Percentiles rank a stretch among this genome's conserved stretches.
Evolutionary conservation across 2,113 vertebrate genomes (phyloP).

Genomic region (Morone saxatilis): DNA sequence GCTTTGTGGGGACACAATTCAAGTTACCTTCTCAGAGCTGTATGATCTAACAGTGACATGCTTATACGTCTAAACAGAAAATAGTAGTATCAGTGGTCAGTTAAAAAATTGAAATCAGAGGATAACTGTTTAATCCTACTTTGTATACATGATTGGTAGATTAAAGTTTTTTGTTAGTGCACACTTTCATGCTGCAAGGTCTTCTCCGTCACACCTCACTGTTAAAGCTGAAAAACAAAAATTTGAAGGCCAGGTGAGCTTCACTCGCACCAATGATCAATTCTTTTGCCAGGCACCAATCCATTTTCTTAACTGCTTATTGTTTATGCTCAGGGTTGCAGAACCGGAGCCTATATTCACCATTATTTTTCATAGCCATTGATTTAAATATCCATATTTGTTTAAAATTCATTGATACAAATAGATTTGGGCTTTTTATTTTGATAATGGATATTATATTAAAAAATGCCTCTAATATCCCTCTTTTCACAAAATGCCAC

Average conservation of each 20-base stretch:
- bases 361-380: neutral
- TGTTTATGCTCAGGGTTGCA: neutral
- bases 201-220: neutral
- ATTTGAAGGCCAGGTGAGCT: neutral
- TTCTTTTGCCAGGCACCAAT: neutral
- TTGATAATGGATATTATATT: neutral
- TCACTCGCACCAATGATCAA: neutral
- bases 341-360: neutral
- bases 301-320: neutral
- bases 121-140: neutral
- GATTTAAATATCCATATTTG: neutral
- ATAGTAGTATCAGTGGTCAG: neutral
- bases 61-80: no score
- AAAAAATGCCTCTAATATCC: neutral
- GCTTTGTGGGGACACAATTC: no score
- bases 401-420: neutral
- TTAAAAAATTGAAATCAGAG: neutral
- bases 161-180: neutral
- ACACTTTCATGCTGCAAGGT: neutral
- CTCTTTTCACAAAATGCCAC: neutral
- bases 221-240: neutral
- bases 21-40: no score
- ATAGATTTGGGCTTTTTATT: neutral
- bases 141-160: neutral
- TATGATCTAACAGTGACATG: no score